phyloP scores from a whole-genome alignment of 1,140 invertebrate species.

The Ceratoteleas bidentatus region DNA sequence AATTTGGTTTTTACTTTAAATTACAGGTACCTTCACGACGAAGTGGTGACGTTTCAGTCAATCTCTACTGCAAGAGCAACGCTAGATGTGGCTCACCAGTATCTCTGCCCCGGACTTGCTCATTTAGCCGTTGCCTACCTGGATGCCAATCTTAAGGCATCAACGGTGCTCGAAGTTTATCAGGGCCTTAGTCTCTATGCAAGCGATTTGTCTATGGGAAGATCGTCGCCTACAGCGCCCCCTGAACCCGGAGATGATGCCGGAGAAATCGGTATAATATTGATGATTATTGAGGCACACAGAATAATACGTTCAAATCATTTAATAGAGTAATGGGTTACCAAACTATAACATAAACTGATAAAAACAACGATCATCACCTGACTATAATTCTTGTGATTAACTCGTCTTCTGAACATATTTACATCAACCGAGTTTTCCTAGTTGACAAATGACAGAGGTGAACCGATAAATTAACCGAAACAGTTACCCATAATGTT shows the following conservation, averaged over 20 bases:
- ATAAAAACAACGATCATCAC: conserved; percentile 83
- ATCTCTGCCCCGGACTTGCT: conserved; percentile 84
- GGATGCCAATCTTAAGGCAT: conserved; percentile 77
- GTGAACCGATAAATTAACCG: no score
- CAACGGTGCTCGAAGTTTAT: conserved; percentile 82
- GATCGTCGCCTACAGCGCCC: conserved; percentile 61
- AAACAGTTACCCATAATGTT: no score
- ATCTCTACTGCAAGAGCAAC: conserved; percentile 85
- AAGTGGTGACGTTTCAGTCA: conserved; percentile 84
- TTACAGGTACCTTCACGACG: conserved; percentile 83
- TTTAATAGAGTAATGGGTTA: no score
- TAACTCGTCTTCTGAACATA: no score
- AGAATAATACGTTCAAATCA: no score
- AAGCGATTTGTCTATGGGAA: conserved; percentile 36
- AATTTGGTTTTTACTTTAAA: background rate
- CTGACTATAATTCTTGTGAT: no score
- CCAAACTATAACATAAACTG: no score
- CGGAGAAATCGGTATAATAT: conserved; percentile 68
- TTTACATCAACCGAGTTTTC: no score
- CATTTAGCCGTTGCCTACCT: conserved; percentile 84
- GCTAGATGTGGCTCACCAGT: conserved; percentile 86
- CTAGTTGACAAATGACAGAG: no score
- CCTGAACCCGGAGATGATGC: conserved; percentile 68
- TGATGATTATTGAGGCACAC: conserved; percentile 81
- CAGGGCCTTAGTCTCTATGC: conserved; percentile 79